phyloP scores from a whole-genome alignment of 2,888 invertebrate species.

The Volucella inanis region DNA sequence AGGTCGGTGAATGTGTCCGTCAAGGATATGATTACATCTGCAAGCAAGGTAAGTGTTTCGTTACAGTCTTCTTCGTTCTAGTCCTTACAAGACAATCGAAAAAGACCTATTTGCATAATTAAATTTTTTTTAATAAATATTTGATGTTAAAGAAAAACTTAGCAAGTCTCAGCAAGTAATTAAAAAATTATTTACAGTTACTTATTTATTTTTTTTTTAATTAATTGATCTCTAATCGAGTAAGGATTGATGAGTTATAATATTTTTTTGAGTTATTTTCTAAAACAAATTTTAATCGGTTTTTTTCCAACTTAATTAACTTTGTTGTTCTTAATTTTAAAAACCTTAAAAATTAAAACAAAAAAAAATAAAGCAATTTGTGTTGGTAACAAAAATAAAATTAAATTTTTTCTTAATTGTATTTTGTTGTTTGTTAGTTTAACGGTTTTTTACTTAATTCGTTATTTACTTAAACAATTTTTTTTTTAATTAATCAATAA shows the following conservation, averaged over 20 bases:
- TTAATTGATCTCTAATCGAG: slow-evolving; percentile 54
- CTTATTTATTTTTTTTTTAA: slow-evolving; percentile 16
- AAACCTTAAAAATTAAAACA: slow-evolving; percentile 21
- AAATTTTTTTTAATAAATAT: neutral
- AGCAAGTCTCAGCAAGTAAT: slow-evolving; percentile 67
- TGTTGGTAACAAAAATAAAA: slow-evolving; percentile 71
- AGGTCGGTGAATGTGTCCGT: slow-evolving; percentile 92
- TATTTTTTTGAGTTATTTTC: slow-evolving; percentile 44
- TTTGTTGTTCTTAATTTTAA: slow-evolving; percentile 71
- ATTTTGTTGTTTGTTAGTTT: slow-evolving; percentile 62
- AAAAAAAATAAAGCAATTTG: slow-evolving; percentile 38
- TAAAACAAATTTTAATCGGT: slow-evolving; percentile 29
- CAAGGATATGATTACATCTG: slow-evolving; percentile 91
- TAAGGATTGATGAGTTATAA: slow-evolving; percentile 71
- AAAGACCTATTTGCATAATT: slow-evolving; percentile 1
- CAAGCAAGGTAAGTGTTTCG: slow-evolving; percentile 82
- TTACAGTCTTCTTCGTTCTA: slow-evolving; percentile 40
- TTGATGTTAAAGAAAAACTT: slow-evolving; percentile 11
- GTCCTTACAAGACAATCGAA: slow-evolving; percentile 18
- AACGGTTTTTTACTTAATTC: slow-evolving; percentile 43
- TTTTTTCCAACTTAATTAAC: slow-evolving; percentile 55
- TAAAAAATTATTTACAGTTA: slow-evolving; percentile 32
- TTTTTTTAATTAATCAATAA: slow-evolving; percentile 46
- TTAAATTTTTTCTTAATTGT: slow-evolving; percentile 14
- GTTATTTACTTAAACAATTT: slow-evolving; percentile 23